Base-by-base conservation (phyloP, 2,113 vertebrate species). In the Psammodynastes pulverulentus region DNA sequence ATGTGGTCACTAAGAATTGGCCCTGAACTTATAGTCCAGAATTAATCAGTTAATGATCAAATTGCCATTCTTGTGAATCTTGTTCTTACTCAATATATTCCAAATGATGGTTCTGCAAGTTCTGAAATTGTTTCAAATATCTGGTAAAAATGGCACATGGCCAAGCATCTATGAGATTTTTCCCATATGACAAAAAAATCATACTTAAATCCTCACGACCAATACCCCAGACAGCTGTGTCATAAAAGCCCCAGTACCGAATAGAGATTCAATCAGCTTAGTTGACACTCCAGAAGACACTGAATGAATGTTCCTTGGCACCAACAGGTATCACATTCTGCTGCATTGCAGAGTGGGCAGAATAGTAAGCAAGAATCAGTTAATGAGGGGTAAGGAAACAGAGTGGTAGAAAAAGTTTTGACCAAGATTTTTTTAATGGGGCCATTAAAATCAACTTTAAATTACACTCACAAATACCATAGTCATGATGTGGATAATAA, bases 391-490 rank as follows among this genome's bases (percentile, higher is more conserved):
- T 48, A 54, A 24, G 19, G 54, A 34, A 62, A 90, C 52, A 84
- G 62, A 23, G 45, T 49, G 34, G 12, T 17, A 39, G n/a, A 24
- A 87, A 62, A 91, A 86, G 48, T 62, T 56, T 91, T 87, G 45
- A 23, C 4, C 84, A 62, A 87, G 85, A 49, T 91, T 96, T 93
- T 51, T 97, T 62, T 97, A 97, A 97, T 97, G 96, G 94, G 93
- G 95, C 97, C 96, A 96, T 97, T 97, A 97, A 96, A 96, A 97
- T 95, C 95, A 97, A 93, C 92, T 51, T 94, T 93, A 95, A 94
- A 97, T 92, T 95, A 94, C 93, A 92, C 95, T 96, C 96, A 95
- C 95, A 97, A 95, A 95, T 96, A 97, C 93, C 93, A 95, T 95
- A 95, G 95, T 94, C 93, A 95, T 89, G 21, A 85, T 97, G 95